Percentiles rank a stretch among this genome's conserved stretches.
Evolutionary conservation across 2,113 vertebrate genomes (phyloP).

Genomic region (Aptenodytes patagonicus): DNA sequence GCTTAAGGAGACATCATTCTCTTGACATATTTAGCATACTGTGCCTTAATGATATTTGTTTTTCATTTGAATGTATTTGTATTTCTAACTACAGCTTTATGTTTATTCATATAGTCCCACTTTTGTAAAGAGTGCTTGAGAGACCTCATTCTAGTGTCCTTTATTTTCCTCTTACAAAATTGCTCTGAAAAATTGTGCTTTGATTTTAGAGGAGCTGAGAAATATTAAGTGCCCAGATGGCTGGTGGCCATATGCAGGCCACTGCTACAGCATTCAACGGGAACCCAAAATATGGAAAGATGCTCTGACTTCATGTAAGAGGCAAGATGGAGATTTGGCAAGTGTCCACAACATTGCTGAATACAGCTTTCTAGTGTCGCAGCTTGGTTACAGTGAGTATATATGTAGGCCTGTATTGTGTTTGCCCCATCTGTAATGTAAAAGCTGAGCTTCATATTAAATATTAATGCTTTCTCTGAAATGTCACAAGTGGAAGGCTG

Average conservation of each 20-base stretch:
- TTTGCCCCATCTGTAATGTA: not conserved
- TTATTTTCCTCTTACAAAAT: not conserved
- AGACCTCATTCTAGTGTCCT: not conserved
- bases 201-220: constrained; percentile 26
- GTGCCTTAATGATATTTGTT: not conserved
- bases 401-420: not conserved
- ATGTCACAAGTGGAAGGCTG: not conserved
- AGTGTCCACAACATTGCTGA: constrained; percentile 88
- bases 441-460: not conserved
- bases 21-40: not conserved
- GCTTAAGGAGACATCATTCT: not conserved
- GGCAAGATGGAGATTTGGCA: constrained; percentile 83
- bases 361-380: constrained; percentile 86
- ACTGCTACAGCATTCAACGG: constrained; percentile 85
- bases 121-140: not conserved
- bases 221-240: constrained; percentile 74
- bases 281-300: constrained; percentile 79
- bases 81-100: not conserved
- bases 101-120: not conserved
- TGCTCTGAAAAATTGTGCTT: not conserved
- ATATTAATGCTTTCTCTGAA: not conserved
- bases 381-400: constrained; percentile 86
- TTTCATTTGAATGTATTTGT: not conserved
- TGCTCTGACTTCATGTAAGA: constrained; percentile 79
- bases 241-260: constrained; percentile 84